phyloP scores from a whole-genome alignment of 2,888 invertebrate genomes.

The Zygogramma bicolorata region DNA sequence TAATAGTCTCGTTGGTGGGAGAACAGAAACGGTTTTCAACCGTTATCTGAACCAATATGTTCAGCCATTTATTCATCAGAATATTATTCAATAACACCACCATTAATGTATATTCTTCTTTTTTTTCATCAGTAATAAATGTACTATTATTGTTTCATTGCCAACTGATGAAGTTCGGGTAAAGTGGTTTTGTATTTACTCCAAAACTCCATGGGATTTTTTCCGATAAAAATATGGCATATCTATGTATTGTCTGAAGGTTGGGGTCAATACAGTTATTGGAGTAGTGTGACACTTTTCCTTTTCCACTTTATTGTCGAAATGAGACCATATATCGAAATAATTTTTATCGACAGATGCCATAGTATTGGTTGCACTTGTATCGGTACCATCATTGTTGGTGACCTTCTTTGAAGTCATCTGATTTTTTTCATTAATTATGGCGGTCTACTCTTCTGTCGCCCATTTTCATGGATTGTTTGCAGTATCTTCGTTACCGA shows the following conservation, averaged over 20 bases:
- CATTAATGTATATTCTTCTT: too few species aligned
- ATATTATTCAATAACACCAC: too few species aligned
- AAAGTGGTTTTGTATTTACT: conserved; percentile 34
- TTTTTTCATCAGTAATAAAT: too few species aligned
- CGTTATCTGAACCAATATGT: too few species aligned
- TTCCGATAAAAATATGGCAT: conserved; percentile 35
- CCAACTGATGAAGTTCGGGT: conserved; percentile 43
- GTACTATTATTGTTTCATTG: too few species aligned
- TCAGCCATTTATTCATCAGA: too few species aligned
- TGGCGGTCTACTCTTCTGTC: conserved; percentile 28
- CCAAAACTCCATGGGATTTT: too few species aligned
- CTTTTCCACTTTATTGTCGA: conserved; percentile 34
- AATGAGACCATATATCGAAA: conserved; percentile 28
- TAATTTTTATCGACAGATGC: not conserved
- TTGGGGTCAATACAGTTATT: conserved; percentile 21
- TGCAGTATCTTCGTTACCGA: conserved; percentile 38
- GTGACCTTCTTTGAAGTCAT: not conserved
- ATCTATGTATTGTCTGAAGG: conserved; percentile 26
- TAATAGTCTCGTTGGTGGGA: too few species aligned
- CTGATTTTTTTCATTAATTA: conserved; percentile 11
- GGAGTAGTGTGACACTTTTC: conserved; percentile 25
- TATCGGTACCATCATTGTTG: not conserved
- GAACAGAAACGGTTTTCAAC: too few species aligned
- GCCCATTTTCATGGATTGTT: conserved; percentile 41
- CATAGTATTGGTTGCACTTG: not conserved